Conservation (phyloP, 2,113 vertebrate genomes). For the Aegotheles bennettii region DNA sequence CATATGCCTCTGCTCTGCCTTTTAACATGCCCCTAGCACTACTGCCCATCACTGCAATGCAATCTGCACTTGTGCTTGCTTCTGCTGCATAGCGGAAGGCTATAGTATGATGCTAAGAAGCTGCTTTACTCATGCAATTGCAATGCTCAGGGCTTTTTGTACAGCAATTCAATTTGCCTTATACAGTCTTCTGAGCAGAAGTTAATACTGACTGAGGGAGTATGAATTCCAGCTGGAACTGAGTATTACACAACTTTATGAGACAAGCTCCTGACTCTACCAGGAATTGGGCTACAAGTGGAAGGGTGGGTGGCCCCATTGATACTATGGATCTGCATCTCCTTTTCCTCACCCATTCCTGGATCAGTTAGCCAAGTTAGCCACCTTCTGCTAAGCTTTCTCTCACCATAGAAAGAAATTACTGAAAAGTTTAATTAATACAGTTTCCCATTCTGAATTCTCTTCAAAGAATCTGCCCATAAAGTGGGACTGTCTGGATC, state of each 20-base stretch:
- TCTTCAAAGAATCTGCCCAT: neutral
- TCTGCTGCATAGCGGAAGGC: accelerated
- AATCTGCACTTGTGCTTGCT: neutral
- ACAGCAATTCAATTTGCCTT: neutral
- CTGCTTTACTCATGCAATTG: neutral
- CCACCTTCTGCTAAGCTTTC: neutral
- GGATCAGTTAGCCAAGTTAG: neutral
- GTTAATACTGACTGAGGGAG: neutral
- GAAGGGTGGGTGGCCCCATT: neutral
- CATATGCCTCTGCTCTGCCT: neutral
- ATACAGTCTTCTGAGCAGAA: neutral
- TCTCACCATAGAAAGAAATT: neutral
- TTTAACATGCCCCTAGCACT: neutral
- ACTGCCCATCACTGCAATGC: neutral
- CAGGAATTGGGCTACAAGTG: neutral
- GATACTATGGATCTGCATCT: neutral
- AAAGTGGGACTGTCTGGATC: neutral
- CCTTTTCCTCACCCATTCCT: neutral
- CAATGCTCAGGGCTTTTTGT: neutral
- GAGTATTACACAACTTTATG: neutral
- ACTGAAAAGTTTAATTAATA: neutral
- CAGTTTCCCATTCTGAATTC: neutral
- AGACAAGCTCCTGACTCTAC: neutral
- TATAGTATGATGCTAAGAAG: accelerated
- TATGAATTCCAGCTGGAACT: neutral